Percentiles rank a stretch among this genome's conserved stretches.
Conservation (phyloP, 2,797 vertebrate species). For the Hoplostethus atlanticus region DNA sequence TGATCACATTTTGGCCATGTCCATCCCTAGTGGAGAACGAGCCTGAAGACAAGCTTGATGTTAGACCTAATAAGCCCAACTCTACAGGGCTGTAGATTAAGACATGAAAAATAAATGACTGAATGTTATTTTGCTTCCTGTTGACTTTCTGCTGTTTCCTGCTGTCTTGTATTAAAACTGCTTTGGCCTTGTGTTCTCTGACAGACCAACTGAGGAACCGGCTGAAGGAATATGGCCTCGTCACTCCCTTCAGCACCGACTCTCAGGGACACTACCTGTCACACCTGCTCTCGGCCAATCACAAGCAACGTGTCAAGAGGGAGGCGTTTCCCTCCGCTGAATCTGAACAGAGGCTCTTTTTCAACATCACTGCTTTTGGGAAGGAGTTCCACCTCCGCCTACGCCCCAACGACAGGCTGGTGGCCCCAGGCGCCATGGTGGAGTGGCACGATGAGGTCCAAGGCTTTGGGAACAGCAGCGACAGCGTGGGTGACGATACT, state of each 20-base stretch:
- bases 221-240: slow-evolving; percentile 89
- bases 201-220: slow-evolving; percentile 83
- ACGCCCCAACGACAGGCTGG: slow-evolving; percentile 86
- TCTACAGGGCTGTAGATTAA: no score
- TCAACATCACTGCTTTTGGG: slow-evolving; percentile 94
- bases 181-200: background rate
- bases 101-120: background rate
- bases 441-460: slow-evolving; percentile 90
- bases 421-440: slow-evolving; percentile 91
- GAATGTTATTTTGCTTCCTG: background rate
- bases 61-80: no score
- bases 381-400: slow-evolving; percentile 95
- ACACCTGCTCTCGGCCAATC: slow-evolving; percentile 89
- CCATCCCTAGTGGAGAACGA: no score
- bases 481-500: slow-evolving; percentile 29
- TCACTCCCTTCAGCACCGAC: slow-evolving; percentile 92
- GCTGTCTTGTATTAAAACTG: background rate
- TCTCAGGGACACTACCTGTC: slow-evolving; percentile 92
- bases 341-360: slow-evolving; percentile 85
- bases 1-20: no score
- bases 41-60: no score
- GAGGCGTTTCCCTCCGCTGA: slow-evolving; percentile 69
- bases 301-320: slow-evolving; percentile 89
- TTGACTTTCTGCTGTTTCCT: slow-evolving; percentile 14
- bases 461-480: slow-evolving; percentile 65